Percentiles rank a stretch among this genome's conserved stretches.
Conservation (phyloP, 1,140 invertebrate species). For the Marisa cornuarietis region DNA sequence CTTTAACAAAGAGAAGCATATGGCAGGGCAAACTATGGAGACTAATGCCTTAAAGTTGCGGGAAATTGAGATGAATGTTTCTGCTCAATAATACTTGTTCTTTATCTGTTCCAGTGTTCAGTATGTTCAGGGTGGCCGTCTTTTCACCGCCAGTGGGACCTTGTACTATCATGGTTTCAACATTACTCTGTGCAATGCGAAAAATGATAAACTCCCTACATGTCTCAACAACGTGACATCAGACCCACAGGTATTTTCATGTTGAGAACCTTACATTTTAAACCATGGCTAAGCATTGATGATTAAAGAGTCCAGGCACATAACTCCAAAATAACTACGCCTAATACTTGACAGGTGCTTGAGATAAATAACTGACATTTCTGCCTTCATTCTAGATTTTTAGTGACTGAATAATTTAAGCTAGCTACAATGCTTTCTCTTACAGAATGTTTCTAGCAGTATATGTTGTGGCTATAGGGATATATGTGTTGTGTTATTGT, state of each 20-base stretch:
- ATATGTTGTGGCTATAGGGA: not conserved
- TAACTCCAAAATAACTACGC: not conserved
- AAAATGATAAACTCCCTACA: slow-evolving; percentile 48
- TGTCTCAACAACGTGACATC: slow-evolving; percentile 68
- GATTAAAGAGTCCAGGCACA: not conserved
- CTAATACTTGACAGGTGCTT: too few relatives aligned
- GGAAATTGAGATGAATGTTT: too few relatives aligned
- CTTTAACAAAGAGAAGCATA: not conserved
- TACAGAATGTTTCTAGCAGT: not conserved
- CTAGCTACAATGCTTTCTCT: too few relatives aligned
- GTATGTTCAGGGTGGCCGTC: slow-evolving; percentile 53
- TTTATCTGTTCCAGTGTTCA: slow-evolving; percentile 56
- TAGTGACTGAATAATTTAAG: not conserved
- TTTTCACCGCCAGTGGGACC: slow-evolving; percentile 72
- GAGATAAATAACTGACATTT: too few relatives aligned
- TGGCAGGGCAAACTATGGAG: too few relatives aligned
- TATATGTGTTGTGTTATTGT: not conserved
- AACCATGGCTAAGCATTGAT: not conserved
- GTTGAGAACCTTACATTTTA: not conserved
- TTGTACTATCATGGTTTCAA: slow-evolving; percentile 73
- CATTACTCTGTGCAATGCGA: slow-evolving; percentile 70
- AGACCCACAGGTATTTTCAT: slow-evolving; percentile 28
- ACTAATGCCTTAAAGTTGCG: too few relatives aligned
- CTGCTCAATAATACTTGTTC: too few relatives aligned
- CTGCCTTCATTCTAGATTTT: not conserved